These are phyloP conservation scores for Melolontha melolontha DNA, from an alignment of 2,888 invertebrate species.

Conservation along the genomic window DNA sequence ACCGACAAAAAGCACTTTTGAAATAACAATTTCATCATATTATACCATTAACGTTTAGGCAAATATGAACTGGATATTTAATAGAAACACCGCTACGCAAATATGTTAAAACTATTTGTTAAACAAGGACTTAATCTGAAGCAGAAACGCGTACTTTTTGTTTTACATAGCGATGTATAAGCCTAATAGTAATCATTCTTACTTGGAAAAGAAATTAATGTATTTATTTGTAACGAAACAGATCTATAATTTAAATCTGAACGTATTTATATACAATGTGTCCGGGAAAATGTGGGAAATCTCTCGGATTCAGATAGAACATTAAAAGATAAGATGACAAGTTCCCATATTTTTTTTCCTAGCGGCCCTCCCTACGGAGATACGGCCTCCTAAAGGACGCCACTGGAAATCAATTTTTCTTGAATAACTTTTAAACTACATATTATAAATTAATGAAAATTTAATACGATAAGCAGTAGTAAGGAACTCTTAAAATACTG, in stretches of 20 bases:
- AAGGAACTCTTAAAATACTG: too few species aligned
- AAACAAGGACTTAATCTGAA: neutral
- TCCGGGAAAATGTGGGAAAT: too few species aligned
- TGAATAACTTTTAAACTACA: too few species aligned
- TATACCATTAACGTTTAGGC: neutral
- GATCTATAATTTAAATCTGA: neutral
- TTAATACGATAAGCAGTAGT: too few species aligned
- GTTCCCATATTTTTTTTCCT: too few species aligned
- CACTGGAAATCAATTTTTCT: too few species aligned
- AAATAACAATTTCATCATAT: constrained; percentile 11
- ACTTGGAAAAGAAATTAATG: neutral
- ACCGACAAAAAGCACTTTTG: constrained; percentile 10
- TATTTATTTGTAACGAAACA: neutral
- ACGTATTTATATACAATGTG: neutral
- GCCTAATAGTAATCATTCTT: neutral
- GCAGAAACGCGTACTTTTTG: neutral
- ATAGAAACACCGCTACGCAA: constrained; percentile 5
- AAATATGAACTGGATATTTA: constrained; percentile 5
- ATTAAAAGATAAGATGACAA: too few species aligned
- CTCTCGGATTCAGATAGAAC: too few species aligned
- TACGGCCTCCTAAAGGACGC: too few species aligned
- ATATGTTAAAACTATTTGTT: neutral
- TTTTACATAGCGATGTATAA: neutral
- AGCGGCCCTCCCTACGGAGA: too few species aligned
- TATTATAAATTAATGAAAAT: too few species aligned